These are phyloP conservation scores for Lepas anatifera DNA, from an alignment of 2,888 invertebrate genomes.

Conservation along the genomic window DNA sequence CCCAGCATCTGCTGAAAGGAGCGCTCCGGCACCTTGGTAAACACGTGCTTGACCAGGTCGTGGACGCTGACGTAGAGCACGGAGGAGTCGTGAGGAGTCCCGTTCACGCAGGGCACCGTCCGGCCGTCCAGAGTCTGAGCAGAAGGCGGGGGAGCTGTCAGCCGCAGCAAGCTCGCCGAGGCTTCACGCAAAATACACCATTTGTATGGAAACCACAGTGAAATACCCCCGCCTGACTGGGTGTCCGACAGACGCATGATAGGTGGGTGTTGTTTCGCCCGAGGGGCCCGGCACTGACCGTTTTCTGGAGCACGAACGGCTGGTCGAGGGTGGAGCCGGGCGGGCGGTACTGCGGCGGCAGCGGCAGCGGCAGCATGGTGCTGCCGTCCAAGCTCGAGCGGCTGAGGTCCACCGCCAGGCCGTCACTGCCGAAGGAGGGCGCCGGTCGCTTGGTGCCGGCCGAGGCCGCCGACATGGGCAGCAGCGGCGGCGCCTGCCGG, in stretches of 20 bases:
- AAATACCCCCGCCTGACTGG: too few relatives aligned
- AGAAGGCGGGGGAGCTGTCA: too few relatives aligned
- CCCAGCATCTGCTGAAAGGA: conserved; percentile 58
- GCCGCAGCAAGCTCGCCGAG: too few relatives aligned
- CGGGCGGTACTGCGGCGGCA: background rate
- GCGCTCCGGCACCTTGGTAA: conserved; percentile 59
- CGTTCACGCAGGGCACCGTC: conserved; percentile 74
- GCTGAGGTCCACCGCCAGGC: conserved; percentile 7
- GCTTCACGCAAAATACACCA: too few relatives aligned
- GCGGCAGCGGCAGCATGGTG: background rate
- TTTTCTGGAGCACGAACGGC: conserved; percentile 1
- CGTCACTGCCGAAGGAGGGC: background rate
- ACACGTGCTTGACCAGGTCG: conserved; percentile 67
- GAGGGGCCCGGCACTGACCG: background rate
- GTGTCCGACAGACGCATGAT: too few relatives aligned
- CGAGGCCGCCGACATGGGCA: conserved; percentile 14
- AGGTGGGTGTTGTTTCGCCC: too few relatives aligned
- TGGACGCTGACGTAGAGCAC: conserved; percentile 71
- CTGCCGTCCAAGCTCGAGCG: background rate
- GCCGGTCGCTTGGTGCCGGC: conserved; percentile 1
- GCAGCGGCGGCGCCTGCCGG: conserved; percentile 13
- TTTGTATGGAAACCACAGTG: too few relatives aligned
- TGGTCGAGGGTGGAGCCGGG: background rate
- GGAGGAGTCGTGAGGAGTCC: conserved; percentile 66
- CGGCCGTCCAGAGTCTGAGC: conserved; percentile 67